Evolutionary conservation across 2,113 vertebrate genomes (phyloP).

Genomic region (Cyprinus carpio): DNA sequence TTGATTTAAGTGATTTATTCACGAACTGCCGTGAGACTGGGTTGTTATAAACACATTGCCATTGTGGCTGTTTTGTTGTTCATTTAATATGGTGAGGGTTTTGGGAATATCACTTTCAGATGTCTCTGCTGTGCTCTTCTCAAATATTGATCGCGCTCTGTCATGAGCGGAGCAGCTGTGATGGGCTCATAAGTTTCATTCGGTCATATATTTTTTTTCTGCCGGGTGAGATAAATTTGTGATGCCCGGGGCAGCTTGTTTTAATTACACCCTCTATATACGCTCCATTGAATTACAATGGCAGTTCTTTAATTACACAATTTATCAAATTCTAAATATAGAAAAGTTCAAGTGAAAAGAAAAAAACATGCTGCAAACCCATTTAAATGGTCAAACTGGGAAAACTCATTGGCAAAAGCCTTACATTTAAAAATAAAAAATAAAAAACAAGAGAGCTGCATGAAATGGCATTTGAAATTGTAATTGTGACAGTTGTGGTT

Average conservation of each 20-base stretch:
- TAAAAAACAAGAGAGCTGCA: background rate
- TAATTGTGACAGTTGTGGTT: background rate
- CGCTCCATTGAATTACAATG: conserved; percentile 85
- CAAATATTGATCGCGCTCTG: conserved; percentile 20
- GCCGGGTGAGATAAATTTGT: conserved; percentile 32
- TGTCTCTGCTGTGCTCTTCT: background rate
- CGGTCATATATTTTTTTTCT: background rate
- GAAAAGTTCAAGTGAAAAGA: conserved; percentile 82
- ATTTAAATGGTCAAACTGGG: conserved; percentile 71
- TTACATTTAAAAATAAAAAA: too few relatives aligned
- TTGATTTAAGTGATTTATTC: too few relatives aligned
- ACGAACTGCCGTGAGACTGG: too few relatives aligned
- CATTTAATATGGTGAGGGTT: conserved; percentile 21
- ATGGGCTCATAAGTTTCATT: conserved; percentile 7
- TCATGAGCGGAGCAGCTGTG: background rate
- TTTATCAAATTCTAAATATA: conserved; percentile 90
- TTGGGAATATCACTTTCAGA: conserved; percentile 29
- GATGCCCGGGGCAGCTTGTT: conserved; percentile 67
- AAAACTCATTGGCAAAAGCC: background rate
- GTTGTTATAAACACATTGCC: background rate
- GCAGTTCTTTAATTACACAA: conserved; percentile 90
- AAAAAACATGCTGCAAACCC: conserved; percentile 82
- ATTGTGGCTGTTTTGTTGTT: conserved; percentile 33
- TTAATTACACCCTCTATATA: conserved; percentile 82
- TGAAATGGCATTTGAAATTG: background rate